Conservation (phyloP, 2,797 vertebrate genomes). For the Gallinago stenura region DNA sequence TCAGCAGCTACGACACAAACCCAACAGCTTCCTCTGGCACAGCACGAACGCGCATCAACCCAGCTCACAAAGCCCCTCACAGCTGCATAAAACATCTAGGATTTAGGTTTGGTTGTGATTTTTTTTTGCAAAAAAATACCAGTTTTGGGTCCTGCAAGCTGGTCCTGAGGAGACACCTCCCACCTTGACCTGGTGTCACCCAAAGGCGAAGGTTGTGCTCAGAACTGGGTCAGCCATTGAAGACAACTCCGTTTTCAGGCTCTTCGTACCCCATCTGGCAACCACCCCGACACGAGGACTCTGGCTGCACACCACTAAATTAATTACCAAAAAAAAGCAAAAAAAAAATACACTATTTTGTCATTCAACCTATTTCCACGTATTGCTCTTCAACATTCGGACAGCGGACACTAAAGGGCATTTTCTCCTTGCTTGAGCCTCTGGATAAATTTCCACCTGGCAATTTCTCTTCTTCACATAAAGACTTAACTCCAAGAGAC, state of each 20-base stretch:
- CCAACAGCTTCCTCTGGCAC: rapidly evolving
- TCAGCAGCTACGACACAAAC: rapidly evolving
- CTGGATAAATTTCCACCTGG: rapidly evolving
- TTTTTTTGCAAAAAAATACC: not conserved
- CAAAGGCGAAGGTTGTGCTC: not conserved
- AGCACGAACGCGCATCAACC: rapidly evolving
- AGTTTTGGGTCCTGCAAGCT: not conserved
- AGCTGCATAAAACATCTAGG: rapidly evolving
- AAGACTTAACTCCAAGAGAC: not conserved
- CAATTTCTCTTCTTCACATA: not conserved
- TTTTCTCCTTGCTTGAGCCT: rapidly evolving
- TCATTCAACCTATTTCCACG: not conserved
- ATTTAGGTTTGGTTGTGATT: no score
- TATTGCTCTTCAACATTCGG: rapidly evolving
- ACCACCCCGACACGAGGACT: not conserved
- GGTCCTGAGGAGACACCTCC: not conserved
- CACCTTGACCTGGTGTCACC: no score
- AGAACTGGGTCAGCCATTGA: not conserved
- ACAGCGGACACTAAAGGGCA: rapidly evolving
- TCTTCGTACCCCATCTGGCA: not conserved
- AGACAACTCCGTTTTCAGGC: not conserved
- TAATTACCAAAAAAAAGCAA: no score
- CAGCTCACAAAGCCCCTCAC: not conserved
- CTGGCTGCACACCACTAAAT: rapidly evolving
- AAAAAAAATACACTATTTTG: not conserved